phyloP scores from a whole-genome alignment of 2,113 vertebrate genomes.

The Hipposideros armiger region DNA sequence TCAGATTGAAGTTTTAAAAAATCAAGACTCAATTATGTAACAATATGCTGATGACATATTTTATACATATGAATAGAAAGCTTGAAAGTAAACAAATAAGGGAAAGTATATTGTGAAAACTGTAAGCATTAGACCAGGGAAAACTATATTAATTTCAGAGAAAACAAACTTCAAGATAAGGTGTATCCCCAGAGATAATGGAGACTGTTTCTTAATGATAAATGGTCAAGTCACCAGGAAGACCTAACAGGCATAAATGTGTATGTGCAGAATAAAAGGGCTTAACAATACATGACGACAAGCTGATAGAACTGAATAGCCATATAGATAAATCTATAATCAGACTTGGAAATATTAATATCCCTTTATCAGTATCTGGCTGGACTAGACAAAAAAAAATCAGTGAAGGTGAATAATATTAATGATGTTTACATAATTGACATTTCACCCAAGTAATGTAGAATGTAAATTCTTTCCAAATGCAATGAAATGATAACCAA shows the following conservation, averaged over 20 bases:
- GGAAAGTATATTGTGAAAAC: not conserved
- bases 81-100: not conserved
- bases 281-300: not conserved
- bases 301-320: not conserved
- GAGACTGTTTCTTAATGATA: not conserved
- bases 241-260: not conserved
- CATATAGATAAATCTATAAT: not conserved
- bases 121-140: not conserved
- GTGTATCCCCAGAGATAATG: not conserved
- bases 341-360: not conserved
- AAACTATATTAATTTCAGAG: not conserved
- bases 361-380: not conserved
- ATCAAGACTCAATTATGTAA: not conserved
- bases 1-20: not conserved
- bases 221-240: not conserved
- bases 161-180: not conserved
- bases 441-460: not conserved
- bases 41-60: not conserved
- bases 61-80: not conserved
- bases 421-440: not conserved
- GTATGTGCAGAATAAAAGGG: not conserved
- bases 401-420: not conserved
- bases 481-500: not conserved
- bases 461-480: not conserved
- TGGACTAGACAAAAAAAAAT: not conserved